Conservation (phyloP, 2,797 vertebrate genomes). For the Heteromormyrus szaboi region DNA sequence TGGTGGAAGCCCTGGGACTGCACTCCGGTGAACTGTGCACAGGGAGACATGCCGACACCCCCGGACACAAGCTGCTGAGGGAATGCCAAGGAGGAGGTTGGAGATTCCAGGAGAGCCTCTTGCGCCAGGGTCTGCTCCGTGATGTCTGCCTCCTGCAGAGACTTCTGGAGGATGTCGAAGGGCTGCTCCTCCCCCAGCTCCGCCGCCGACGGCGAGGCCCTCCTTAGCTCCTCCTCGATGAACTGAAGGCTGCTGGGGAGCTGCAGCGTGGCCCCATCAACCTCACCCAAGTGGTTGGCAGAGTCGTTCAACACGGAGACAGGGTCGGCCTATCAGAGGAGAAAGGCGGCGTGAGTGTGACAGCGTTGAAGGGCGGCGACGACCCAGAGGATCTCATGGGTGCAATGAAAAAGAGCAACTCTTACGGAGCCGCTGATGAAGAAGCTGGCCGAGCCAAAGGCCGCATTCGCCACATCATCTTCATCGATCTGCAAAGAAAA, state of each 20-base stretch:
- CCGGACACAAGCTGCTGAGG: constrained; percentile 91
- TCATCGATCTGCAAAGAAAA: constrained; percentile 68
- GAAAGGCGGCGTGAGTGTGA: not conserved
- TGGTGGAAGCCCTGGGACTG: constrained; percentile 79
- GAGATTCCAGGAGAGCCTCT: constrained; percentile 92
- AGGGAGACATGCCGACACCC: constrained; percentile 66
- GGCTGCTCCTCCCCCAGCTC: constrained; percentile 94
- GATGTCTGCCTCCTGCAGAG: constrained; percentile 95
- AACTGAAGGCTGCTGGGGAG: constrained; percentile 92
- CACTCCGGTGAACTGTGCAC: constrained; percentile 50
- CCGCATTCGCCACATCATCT: constrained; percentile 84
- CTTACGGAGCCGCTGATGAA: constrained; percentile 83
- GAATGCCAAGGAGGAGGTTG: constrained; percentile 64
- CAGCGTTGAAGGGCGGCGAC: too few relatives aligned
- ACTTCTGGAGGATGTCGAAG: constrained; percentile 98
- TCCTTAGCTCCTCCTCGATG: constrained; percentile 90
- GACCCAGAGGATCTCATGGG: not conserved
- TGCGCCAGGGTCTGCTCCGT: constrained; percentile 96
- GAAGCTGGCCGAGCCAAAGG: constrained; percentile 85
- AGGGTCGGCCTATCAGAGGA: constrained; percentile 67
- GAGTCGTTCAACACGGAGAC: constrained; percentile 81
- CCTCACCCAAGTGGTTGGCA: constrained; percentile 73
- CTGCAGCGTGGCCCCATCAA: constrained; percentile 77
- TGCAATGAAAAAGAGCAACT: constrained; percentile 28
- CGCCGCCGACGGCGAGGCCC: constrained; percentile 75